Conservation (phyloP, 1,140 invertebrate genomes). For the Ridgeia piscesae region DNA sequence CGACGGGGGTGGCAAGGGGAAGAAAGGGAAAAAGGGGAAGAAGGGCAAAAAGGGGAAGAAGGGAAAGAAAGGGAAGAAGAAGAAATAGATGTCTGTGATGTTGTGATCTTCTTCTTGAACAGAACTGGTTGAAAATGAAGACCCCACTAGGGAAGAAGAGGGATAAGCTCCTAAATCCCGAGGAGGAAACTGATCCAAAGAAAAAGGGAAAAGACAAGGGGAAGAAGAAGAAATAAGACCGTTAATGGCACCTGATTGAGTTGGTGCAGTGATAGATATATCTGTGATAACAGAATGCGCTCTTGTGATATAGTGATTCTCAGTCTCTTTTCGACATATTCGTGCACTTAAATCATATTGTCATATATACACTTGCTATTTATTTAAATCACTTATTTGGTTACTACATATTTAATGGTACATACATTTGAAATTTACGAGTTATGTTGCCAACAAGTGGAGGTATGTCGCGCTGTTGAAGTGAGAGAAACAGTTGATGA, state of each 20-base stretch:
- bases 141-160: neutral
- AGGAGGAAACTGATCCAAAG: neutral
- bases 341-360: neutral
- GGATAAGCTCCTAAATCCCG: neutral
- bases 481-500: too few species aligned
- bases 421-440: neutral
- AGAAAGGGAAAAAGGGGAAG: conserved; percentile 32
- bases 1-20: conserved; percentile 41
- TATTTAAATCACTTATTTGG: neutral
- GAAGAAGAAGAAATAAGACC: neutral
- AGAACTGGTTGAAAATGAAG: neutral
- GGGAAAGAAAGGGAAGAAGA: conserved; percentile 23
- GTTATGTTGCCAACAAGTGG: neutral
- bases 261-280: neutral
- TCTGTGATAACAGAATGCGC: neutral
- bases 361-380: neutral
- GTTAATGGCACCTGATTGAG: neutral
- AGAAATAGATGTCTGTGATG: conserved; percentile 14
- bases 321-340: neutral
- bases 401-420: neutral
- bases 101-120: neutral
- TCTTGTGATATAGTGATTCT: neutral
- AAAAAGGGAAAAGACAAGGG: neutral
- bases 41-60: conserved; percentile 27
- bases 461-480: neutral